These are phyloP conservation scores for Oriolus oriolus DNA, from an alignment of 2,113 vertebrate genomes.

Conservation along the genomic window DNA sequence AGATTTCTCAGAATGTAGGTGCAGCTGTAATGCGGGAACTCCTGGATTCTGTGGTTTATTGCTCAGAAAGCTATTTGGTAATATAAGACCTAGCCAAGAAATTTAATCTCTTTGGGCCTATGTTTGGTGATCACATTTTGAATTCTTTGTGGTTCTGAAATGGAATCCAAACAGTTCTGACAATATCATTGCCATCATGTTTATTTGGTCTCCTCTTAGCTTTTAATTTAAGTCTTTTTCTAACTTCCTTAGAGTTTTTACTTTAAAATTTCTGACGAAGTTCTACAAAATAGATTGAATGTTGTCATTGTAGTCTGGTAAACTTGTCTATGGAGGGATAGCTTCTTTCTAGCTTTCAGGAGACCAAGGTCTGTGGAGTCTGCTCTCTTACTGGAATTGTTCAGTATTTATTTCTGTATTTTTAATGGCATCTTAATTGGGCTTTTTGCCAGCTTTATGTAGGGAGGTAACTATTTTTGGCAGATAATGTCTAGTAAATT, in stretches of 20 bases:
- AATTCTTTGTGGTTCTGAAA: neutral
- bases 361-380: neutral
- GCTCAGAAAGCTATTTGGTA: neutral
- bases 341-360: neutral
- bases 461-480: neutral
- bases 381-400: neutral
- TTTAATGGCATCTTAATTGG: neutral
- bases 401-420: neutral
- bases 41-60: neutral
- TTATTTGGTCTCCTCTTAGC: neutral
- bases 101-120: neutral
- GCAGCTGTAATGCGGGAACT: neutral
- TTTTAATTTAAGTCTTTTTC: neutral
- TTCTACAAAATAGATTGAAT: neutral
- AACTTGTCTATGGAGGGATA: neutral
- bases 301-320: neutral
- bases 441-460: neutral
- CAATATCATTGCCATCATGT: accelerated
- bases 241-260: neutral
- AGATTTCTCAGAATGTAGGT: neutral
- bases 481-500: neutral
- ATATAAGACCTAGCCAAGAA: neutral
- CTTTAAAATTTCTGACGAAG: neutral
- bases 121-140: neutral
- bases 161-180: neutral